Conservation (phyloP, 2,113 vertebrate genomes). For the Crotalus viridis region DNA sequence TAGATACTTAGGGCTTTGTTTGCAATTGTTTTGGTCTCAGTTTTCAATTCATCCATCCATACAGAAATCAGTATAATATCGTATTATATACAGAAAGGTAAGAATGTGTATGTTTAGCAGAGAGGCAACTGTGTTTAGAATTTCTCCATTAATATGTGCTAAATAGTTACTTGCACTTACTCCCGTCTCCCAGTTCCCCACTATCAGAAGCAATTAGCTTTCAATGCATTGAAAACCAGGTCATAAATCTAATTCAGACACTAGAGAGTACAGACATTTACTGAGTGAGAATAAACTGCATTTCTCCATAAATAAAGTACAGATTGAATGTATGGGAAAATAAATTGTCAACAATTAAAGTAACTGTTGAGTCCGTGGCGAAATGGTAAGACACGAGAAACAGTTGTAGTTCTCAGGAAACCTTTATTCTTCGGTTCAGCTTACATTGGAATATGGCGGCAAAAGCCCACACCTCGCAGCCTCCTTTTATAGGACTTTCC, state of each 20-base stretch:
- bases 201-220: constrained; percentile 80
- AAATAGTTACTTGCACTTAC: constrained; percentile 43
- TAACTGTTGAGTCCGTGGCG: neutral
- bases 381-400: too few species aligned
- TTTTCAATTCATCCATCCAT: constrained; percentile 7
- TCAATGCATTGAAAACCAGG: constrained; percentile 78
- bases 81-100: neutral
- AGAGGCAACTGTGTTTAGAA: neutral
- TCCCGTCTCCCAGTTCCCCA: constrained; percentile 69
- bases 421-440: too few species aligned
- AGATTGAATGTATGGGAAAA: neutral
- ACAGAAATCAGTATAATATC: neutral
- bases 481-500: too few species aligned
- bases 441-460: too few species aligned
- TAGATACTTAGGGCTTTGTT: neutral
- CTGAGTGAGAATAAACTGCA: constrained; percentile 76
- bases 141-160: constrained; percentile 18
- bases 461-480: too few species aligned
- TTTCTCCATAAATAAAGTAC: constrained; percentile 78
- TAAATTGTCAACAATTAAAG: neutral
- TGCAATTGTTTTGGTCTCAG: neutral
- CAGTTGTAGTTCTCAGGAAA: too few species aligned
- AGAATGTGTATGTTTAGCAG: neutral
- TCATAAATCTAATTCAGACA: constrained; percentile 81
- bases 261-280: constrained; percentile 74